Evolutionary conservation across 2,888 invertebrate genomes (phyloP).

Genomic region (Salticus scenicus): DNA sequence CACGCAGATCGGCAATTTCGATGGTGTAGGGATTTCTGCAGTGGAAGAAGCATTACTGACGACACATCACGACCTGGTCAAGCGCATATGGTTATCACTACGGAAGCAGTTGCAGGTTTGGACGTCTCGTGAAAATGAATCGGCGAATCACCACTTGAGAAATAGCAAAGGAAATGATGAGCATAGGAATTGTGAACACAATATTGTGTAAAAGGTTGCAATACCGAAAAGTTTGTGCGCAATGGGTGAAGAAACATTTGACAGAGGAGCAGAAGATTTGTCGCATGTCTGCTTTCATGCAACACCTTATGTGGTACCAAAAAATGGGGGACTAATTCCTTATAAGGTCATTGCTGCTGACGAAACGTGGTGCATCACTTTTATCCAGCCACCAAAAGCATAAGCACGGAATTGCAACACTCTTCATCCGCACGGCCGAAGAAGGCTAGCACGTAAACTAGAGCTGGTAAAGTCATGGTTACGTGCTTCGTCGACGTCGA

Average conservation of each 20-base stretch:
- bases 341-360: not conserved
- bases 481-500: conserved; percentile 28
- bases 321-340: not conserved
- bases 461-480: conserved; percentile 25
- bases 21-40: not conserved
- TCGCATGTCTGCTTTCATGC: too few relatives aligned
- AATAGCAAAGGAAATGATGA: not conserved
- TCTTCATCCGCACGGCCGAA: not conserved
- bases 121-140: conserved; percentile 1
- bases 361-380: conserved; percentile 19
- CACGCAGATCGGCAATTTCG: not conserved
- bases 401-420: conserved; percentile 29
- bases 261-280: not conserved
- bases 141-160: not conserved
- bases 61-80: not conserved
- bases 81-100: too few relatives aligned
- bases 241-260: not conserved
- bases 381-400: conserved; percentile 30
- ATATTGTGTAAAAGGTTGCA: too few relatives aligned
- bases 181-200: too few relatives aligned
- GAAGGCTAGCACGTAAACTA: not conserved
- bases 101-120: not conserved
- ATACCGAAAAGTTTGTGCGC: not conserved
- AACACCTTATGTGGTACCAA: not conserved
- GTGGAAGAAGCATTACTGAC: not conserved